Evolutionary conservation across 2,888 invertebrate species (phyloP).

Genomic region (Adineta ricciae): DNA sequence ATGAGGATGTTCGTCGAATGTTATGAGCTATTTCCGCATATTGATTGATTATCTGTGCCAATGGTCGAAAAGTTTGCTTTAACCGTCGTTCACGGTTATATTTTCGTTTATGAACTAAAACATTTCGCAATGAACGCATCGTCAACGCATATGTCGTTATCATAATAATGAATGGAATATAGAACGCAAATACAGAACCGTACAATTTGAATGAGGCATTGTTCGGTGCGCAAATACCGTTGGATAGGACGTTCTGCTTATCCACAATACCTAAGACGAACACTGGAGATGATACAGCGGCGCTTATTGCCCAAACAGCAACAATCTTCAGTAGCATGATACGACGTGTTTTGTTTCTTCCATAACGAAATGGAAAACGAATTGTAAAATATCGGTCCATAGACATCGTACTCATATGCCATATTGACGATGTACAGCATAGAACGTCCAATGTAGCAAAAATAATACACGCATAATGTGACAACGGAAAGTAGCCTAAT

Average conservation of each 20-base stretch:
- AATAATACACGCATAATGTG: neutral
- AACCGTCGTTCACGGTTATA: constrained; percentile 23
- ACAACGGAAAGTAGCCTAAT: neutral
- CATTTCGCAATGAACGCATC: constrained; percentile 60
- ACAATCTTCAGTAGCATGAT: constrained; percentile 66
- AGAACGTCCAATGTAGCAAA: constrained; percentile 53
- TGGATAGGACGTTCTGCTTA: constrained; percentile 54
- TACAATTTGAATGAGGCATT: constrained; percentile 59
- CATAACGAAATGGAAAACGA: constrained; percentile 73
- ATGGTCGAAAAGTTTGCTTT: too few relatives aligned
- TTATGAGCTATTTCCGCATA: neutral
- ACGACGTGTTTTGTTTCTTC: too few relatives aligned
- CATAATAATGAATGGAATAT: constrained; percentile 88
- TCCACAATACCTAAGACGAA: constrained; percentile 54
- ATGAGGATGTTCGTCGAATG: neutral
- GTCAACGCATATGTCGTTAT: constrained; percentile 81
- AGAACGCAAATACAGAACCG: constrained; percentile 86
- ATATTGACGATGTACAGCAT: constrained; percentile 55
- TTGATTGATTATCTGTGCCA: too few relatives aligned
- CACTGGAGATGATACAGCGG: constrained; percentile 51
- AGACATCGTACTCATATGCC: constrained; percentile 56
- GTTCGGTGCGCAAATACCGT: constrained; percentile 23
- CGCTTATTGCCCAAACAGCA: constrained; percentile 80
- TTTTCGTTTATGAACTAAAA: constrained; percentile 23
- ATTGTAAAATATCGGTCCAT: constrained; percentile 70